A percentile compares a stretch with the other conserved stretches of the same genome.
Evolutionary conservation across 2,888 invertebrate species (phyloP).

Genomic region (Apodemia mormo): DNA sequence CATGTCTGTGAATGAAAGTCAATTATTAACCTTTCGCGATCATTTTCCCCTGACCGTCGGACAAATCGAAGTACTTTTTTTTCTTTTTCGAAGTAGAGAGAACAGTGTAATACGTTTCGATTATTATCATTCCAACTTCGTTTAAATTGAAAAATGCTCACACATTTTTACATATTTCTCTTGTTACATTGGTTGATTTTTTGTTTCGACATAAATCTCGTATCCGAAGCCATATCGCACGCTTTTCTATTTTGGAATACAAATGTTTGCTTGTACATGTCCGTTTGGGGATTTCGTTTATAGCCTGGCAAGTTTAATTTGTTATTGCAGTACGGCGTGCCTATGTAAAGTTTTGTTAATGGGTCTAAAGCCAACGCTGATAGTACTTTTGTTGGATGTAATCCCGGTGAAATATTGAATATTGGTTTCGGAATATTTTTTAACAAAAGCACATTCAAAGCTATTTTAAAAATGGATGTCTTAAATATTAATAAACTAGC

Average conservation of each 20-base stretch:
- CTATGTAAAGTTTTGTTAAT: constrained; percentile 14
- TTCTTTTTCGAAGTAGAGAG: constrained; percentile 51
- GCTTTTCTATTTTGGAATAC: constrained; percentile 22
- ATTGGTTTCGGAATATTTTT: not conserved
- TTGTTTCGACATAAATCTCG: constrained; percentile 39
- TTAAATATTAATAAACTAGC: no score
- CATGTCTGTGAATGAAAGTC: constrained; percentile 5
- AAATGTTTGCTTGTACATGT: constrained; percentile 25
- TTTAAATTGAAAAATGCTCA: constrained; percentile 60
- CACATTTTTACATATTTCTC: constrained; percentile 37
- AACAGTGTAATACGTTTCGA: constrained; percentile 63
- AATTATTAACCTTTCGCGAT: constrained; percentile 20
- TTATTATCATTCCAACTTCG: constrained; percentile 59
- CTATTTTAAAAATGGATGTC: no score
- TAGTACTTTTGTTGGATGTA: not conserved
- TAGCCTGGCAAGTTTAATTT: constrained; percentile 19
- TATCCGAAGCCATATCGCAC: constrained; percentile 36
- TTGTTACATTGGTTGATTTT: constrained; percentile 32
- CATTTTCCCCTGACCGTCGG: constrained; percentile 31
- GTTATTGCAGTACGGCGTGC: constrained; percentile 15
- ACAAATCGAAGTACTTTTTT: constrained; percentile 45
- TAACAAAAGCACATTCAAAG: not conserved
- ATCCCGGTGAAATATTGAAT: constrained; percentile 5
- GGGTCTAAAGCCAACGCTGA: not conserved
- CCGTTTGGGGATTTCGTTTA: constrained; percentile 20